Percentiles rank a stretch among this genome's conserved stretches.
phyloP scores from a whole-genome alignment of 2,888 invertebrate species.

The Pollenia griseotomentosa region DNA sequence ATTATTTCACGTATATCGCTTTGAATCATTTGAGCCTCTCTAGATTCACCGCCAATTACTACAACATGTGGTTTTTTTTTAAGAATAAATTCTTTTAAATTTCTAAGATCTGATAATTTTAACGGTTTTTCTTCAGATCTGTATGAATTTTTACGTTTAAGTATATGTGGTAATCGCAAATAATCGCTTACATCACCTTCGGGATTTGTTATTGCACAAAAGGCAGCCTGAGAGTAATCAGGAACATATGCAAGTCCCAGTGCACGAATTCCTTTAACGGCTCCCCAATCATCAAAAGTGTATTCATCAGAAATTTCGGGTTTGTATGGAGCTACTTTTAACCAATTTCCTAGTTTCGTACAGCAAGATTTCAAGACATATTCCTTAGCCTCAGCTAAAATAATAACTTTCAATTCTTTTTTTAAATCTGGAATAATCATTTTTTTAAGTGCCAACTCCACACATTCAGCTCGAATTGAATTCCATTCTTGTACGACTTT shows the following conservation, averaged over 20 bases:
- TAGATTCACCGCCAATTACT: conserved; percentile 94
- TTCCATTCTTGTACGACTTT: conserved; percentile 98
- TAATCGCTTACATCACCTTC: conserved; percentile 97
- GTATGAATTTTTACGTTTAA: conserved; percentile 91
- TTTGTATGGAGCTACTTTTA: conserved; percentile 91
- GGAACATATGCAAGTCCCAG: conserved; percentile 95
- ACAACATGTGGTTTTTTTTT: conserved; percentile 97
- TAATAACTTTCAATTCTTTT: conserved; percentile 91
- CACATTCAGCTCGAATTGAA: conserved; percentile 92
- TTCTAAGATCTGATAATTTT: conserved; percentile 88
- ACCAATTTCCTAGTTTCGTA: conserved; percentile 94
- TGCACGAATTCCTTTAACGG: conserved; percentile 90
- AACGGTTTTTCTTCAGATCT: conserved; percentile 88
- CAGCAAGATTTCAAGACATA: conserved; percentile 93
- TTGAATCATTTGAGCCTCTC: conserved; percentile 93
- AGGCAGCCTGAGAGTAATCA: conserved; percentile 93
- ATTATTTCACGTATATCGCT: conserved; percentile 91
- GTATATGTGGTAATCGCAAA: conserved; percentile 92
- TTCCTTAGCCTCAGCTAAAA: conserved; percentile 95
- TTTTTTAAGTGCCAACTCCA: conserved; percentile 93
- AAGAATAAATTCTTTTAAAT: conserved; percentile 92
- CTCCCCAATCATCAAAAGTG: conserved; percentile 96
- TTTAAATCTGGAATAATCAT: conserved; percentile 95
- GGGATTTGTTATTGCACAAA: conserved; percentile 93
- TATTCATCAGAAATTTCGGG: conserved; percentile 89